Base-by-base conservation (phyloP, 2,113 vertebrate genomes). In the Gnathonemus echidnorhynchus region DNA sequence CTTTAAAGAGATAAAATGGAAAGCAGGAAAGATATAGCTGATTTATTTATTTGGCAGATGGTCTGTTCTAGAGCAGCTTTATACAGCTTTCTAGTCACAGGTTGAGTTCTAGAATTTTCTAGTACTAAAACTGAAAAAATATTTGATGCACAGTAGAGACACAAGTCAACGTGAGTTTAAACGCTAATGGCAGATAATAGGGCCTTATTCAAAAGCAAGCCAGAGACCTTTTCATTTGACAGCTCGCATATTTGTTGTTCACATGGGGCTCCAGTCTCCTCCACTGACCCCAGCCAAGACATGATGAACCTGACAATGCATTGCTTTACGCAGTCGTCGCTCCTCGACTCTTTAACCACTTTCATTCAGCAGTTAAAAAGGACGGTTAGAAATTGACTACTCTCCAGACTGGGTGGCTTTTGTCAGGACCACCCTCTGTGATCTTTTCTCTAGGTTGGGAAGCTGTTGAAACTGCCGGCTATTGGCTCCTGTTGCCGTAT, bases 1-100 rank as follows among this genome's bases (percentile, higher is more conserved):
- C 94, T 95, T 94, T 94, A 90, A 58, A 89, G 90, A 91, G 91
- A 91, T 89, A 62, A 92, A 91, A 91, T 93, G 92, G 83, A 94
- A 92, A 91, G 92, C 90, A 86, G 90, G 87, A 62, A 24, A 53
- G 66, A 88, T 56, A 15, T 45, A 48, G 70, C 31, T 77, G 17
- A n/a, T 85, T 85, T 85, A 24, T 48, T 85, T 85, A 48, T 46
- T 85, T 85, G 83, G 83, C 83, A 85, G 45, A 9, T 48, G 42
- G 19, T 48, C 83, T 24, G 24, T 24, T 85, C 83, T 21, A 85
- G 24, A 85, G 83, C 74, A 77, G 4, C 45, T 84, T 9, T 48
- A 42, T 21, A 21, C 74, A 77, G 11, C 45, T 84, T 9, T 48
- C 80, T 21, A 21, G 45, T 46, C 42, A 84, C 80, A 11, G 6